Percentiles rank a stretch among this genome's conserved stretches.
phyloP scores from a whole-genome alignment of 2,888 invertebrate genomes.

The Sarcophaga subvicina region DNA sequence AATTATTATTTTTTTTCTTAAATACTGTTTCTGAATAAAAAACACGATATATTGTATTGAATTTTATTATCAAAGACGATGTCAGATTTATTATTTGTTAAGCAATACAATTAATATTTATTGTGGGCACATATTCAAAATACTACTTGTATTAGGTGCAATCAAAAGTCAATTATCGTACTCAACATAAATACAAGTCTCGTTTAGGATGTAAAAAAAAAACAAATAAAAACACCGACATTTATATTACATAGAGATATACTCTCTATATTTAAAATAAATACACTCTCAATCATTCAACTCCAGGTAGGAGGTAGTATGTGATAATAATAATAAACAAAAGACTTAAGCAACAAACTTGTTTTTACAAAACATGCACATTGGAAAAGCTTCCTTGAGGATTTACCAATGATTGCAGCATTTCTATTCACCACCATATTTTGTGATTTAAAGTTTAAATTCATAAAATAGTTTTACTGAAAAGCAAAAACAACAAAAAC shows the following conservation, averaged over 20 bases:
- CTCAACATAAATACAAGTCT: not conserved
- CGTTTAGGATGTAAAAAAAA: not conserved
- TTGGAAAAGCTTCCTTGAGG: not conserved
- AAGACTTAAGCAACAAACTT: constrained; percentile 52
- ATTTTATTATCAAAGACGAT: too few relatives aligned
- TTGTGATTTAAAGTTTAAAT: constrained; percentile 10
- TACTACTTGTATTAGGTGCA: too few relatives aligned
- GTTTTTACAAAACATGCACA: not conserved
- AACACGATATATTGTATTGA: too few relatives aligned
- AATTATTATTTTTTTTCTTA: too few relatives aligned
- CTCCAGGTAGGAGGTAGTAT: not conserved
- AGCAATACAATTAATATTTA: too few relatives aligned
- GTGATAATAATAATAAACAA: constrained; percentile 2
- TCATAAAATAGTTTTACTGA: not conserved
- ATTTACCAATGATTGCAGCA: not conserved
- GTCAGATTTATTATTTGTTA: too few relatives aligned
- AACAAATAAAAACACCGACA: not conserved
- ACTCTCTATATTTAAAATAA: too few relatives aligned
- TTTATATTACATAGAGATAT: too few relatives aligned
- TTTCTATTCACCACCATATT: not conserved
- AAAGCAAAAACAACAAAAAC: not conserved
- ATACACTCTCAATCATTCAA: not conserved
- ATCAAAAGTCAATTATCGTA: not conserved
- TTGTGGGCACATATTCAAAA: too few relatives aligned
- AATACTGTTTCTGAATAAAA: too few relatives aligned